Percentiles rank a stretch among this genome's conserved stretches.
Conservation (phyloP, 2,888 invertebrate species). For the Acanthosepion lycidas region DNA sequence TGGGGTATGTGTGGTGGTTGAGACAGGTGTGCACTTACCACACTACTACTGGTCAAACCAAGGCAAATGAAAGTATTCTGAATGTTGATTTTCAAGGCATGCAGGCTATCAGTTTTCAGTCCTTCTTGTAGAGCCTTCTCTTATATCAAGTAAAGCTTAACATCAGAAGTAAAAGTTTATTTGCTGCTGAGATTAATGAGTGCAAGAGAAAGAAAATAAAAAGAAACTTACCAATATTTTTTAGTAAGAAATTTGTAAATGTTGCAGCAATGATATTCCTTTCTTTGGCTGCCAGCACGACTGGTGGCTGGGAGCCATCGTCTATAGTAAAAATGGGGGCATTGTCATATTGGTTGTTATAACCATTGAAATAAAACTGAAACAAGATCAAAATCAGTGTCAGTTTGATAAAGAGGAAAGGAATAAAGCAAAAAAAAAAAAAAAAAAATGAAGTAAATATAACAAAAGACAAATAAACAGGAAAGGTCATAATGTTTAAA, state of each 20-base stretch:
- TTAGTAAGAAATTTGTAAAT: constrained; percentile 90
- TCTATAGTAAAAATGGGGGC: constrained; percentile 85
- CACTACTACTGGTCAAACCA: too few relatives aligned
- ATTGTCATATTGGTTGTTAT: constrained; percentile 78
- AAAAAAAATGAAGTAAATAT: neutral
- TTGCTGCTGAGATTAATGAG: neutral
- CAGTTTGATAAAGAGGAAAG: neutral
- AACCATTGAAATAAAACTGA: constrained; percentile 82
- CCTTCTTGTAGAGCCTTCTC: too few relatives aligned
- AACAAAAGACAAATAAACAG: neutral
- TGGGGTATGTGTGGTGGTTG: too few relatives aligned
- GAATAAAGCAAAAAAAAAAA: too few relatives aligned
- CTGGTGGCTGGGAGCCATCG: constrained; percentile 91
- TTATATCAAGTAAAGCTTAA: neutral
- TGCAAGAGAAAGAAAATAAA: neutral
- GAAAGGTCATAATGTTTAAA: neutral
- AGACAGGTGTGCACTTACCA: too few relatives aligned
- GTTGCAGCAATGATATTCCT: constrained; percentile 93
- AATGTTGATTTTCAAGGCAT: too few relatives aligned
- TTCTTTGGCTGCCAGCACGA: constrained; percentile 87
- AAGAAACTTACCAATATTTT: constrained; percentile 83
- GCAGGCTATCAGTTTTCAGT: too few relatives aligned
- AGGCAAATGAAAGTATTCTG: too few relatives aligned
- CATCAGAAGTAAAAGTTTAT: neutral
- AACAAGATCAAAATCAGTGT: constrained; percentile 59